Percentiles rank a stretch among this genome's conserved stretches.
phyloP scores from a whole-genome alignment of 2,113 vertebrate species.

The Platichthys flesus region DNA sequence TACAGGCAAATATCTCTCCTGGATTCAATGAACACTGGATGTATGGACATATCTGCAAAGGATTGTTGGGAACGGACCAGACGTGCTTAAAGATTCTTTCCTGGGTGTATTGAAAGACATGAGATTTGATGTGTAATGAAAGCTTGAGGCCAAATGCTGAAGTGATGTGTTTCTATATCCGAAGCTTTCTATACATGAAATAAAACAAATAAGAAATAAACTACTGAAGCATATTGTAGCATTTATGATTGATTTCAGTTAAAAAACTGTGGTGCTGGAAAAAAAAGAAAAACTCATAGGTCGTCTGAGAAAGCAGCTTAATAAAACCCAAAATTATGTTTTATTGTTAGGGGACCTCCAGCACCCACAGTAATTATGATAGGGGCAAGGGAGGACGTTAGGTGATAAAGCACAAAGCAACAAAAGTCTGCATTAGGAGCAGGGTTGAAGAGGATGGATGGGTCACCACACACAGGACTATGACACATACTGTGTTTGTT shows the following conservation, averaged over 20 bases:
- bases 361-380: slow-evolving; percentile 10
- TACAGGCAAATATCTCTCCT: neutral
- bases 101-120: neutral
- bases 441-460: neutral
- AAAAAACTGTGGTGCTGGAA: neutral
- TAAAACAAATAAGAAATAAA: neutral
- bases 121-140: neutral
- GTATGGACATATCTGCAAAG: neutral
- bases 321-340: slow-evolving; percentile 7
- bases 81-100: neutral
- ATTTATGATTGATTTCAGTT: neutral
- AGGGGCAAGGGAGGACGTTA: neutral
- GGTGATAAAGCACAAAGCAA: neutral
- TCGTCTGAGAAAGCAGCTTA: slow-evolving; percentile 4
- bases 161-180: neutral
- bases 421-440: neutral
- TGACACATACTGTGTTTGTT: neutral
- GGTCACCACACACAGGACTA: neutral
- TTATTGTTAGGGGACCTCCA: slow-evolving; percentile 5
- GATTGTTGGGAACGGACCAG: neutral
- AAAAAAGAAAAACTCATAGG: neutral
- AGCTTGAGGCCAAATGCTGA: neutral
- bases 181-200: neutral
- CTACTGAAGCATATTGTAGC: neutral
- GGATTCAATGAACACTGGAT: neutral